Base-by-base conservation (phyloP, 2,113 vertebrate genomes). In the Tragelaphus imberbis region DNA sequence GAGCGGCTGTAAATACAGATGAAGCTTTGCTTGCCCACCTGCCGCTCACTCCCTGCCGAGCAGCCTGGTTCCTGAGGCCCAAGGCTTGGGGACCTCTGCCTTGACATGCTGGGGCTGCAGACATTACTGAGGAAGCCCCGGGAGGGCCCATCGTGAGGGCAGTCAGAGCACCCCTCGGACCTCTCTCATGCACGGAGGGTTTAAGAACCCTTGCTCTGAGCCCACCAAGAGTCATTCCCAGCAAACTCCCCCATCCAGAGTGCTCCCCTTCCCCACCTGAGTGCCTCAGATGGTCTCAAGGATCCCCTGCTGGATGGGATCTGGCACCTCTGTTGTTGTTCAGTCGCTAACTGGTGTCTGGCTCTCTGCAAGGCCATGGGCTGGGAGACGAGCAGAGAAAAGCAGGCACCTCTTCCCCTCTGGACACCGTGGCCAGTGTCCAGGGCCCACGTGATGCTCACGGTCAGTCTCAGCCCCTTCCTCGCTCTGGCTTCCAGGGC, bases 171-270 rank as follows among this genome's bases (percentile, higher is more conserved):
- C 23, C 49, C 28, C 3, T 7, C 6, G 25, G 9, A 13, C 59
- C 21, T 13, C 23, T 44, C 80, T 88, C n/a, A 51, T 36, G 15
- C 8, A 58, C 1, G 0, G 13, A 4, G 19, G 1, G 44, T 44
- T 33, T 56, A 53, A 56, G 28, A 49, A 36, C 4, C 5, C 44
- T 13, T 28, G 27, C 23, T 23, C 30, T 65, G 36, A 28, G 44
- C 16, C 3, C 44, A 40, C n/a, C 16, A 55, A 58, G 75, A 47
- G 36, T 47, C 40, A 80, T 25, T 28, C 30, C 55, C 56, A 59
- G 81, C 59, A 92, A 77, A 55, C 27, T 44, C 33, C 33, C 19
- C 14, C 7, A 36, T 16, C 25, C 23, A 36, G 77, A 44, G 53
- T 58, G 55, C 14, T 59, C 27, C 4, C 49, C 28, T 58, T 17